Evolutionary conservation across 64 coral and sea anemone genomes (phyloP), one percentile per base, ranked within the genome.

Genomic region (Orbicella faveolata): DNA sequence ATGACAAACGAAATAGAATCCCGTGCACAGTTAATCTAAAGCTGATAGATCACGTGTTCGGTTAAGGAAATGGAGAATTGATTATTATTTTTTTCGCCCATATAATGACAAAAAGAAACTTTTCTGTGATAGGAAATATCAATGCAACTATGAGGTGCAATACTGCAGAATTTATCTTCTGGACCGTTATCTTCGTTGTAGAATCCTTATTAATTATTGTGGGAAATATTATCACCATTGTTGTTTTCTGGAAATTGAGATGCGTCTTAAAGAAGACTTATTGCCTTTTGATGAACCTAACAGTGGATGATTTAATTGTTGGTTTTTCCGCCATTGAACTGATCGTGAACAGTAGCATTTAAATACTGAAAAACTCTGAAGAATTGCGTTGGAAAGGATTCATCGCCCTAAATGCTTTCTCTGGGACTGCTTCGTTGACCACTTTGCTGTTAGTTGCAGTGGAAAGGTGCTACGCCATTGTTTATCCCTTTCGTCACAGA

Each of bases 281-380:
- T 69, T 87, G 52, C 37, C 72, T 87, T 18, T 18, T 73, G 67
- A 87, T 87, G 8, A 87, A 87, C 72, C 66, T 87, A 1, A 73
- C 83, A 0, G 25, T 87, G 7, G 83, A 41, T 26, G 66, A 87
- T 52, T 48, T 87, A 23, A 39, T 44, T 51, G 83, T 87, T 11
- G 83, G 83, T 51, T 11, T 73, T 72, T 73, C 65, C 10, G 65
- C 83, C 18, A 6, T 67, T 6, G 19, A 67, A 67, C 30, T 30
- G 30, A 67, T 67, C 7, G 7, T 23, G 4, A 67, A 6, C 64
- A 67, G 14, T 6, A 67, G 21, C 64, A 67, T 67, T 67, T 67
- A 23, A 0, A 67, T 20, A 21, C 64, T 67, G 18, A 20, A 19
- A 67, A 67, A 6, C 18, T 21, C 64, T 19, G 18, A 67, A 67